phyloP scores from a whole-genome alignment of 30 jellyfish, hydroid and myxozoan genomes.

The Aurelia sp. region DNA sequence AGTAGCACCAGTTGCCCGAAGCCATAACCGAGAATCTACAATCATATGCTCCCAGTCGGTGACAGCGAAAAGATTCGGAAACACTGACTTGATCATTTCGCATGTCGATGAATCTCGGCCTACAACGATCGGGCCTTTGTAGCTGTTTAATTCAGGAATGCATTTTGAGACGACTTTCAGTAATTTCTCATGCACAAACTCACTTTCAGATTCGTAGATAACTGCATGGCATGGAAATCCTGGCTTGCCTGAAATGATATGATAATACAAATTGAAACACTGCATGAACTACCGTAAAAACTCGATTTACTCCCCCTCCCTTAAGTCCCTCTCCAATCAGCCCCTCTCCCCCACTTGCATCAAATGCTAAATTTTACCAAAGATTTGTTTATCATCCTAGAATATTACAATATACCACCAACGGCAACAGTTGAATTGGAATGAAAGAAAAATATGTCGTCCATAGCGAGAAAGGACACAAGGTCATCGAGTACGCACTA shows the following conservation, averaged over 20 bases:
- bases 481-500: too few species aligned
- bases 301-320: too few species aligned
- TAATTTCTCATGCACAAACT: constrained; percentile 61
- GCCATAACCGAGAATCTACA: constrained; percentile 80
- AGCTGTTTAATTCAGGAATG: constrained; percentile 63
- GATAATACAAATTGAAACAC: too few species aligned
- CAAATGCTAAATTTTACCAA: too few species aligned
- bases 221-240: constrained; percentile 82
- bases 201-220: constrained; percentile 71
- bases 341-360: too few species aligned
- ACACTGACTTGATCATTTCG: constrained; percentile 36
- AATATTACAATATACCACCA: too few species aligned
- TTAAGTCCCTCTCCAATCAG: too few species aligned
- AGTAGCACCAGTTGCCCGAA: constrained; percentile 81
- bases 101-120: constrained; percentile 69
- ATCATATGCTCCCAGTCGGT: constrained; percentile 90
- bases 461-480: too few species aligned
- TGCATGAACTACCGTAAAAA: too few species aligned
- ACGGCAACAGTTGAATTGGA: too few species aligned
- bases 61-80: constrained; percentile 82
- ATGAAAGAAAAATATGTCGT: too few species aligned
- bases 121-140: constrained; percentile 74
- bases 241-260: constrained; percentile 45
- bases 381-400: too few species aligned
- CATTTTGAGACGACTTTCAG: constrained; percentile 49